These are phyloP conservation scores for Erpornis zantholeuca DNA, from an alignment of 2,113 vertebrate species.

Conservation along the genomic window DNA sequence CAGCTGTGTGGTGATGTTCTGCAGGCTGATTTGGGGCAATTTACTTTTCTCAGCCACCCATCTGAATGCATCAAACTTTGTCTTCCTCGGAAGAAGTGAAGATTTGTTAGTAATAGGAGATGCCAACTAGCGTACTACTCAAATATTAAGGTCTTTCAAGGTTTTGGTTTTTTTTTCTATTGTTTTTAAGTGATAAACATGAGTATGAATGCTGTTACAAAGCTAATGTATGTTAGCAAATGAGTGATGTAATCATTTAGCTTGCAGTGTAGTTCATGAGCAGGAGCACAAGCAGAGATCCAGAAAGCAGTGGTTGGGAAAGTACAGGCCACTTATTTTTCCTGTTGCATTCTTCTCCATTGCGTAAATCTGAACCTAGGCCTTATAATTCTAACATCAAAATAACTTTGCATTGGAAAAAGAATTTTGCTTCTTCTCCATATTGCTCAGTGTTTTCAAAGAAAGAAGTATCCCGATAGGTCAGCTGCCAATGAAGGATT, in stretches of 20 bases:
- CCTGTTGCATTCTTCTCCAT: neutral
- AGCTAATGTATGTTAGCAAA: neutral
- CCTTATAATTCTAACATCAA: neutral
- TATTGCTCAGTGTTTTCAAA: neutral
- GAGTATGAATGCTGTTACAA: neutral
- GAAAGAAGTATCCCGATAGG: neutral
- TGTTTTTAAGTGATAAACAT: neutral
- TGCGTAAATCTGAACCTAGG: neutral
- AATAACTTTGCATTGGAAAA: conserved; percentile 32
- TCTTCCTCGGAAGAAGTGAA: neutral
- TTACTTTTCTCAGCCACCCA: neutral
- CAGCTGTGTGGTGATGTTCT: neutral
- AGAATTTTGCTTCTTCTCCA: neutral
- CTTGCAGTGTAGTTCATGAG: neutral
- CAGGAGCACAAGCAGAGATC: neutral
- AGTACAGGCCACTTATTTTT: neutral
- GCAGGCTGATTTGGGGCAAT: neutral
- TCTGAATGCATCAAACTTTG: neutral
- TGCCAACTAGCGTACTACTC: neutral
- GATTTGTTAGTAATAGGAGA: neutral
- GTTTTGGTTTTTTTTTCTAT: neutral
- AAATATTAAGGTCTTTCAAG: conserved; percentile 23
- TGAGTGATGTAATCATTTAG: neutral
- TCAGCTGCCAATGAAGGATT: neutral
- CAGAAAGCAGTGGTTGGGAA: neutral